Conservation (phyloP, 37 sponge, comb jelly and placozoan species). For the Lycopodina hypogea region DNA sequence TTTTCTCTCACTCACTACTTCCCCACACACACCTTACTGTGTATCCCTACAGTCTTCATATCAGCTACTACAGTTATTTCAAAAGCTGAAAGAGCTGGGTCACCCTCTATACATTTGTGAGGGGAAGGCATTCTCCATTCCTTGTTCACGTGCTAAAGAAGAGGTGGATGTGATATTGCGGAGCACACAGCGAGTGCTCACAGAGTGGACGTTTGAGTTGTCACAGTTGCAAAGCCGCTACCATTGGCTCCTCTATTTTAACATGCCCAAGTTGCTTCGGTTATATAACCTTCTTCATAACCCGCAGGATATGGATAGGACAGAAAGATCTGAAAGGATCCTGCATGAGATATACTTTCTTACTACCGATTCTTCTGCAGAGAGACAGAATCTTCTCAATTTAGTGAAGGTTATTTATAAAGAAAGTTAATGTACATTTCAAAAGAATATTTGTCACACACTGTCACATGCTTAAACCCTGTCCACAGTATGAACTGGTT, state of each 20-base stretch:
- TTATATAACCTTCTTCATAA: conserved; percentile 23
- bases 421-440: too few relatives aligned
- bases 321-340: background rate
- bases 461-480: too few relatives aligned
- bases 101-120: conserved; percentile 48
- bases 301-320: background rate
- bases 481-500: too few relatives aligned
- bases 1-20: too few relatives aligned
- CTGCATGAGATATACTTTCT: conserved; percentile 55
- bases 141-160: conserved; percentile 2
- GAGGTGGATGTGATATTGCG: conserved; percentile 27
- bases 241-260: conserved; percentile 63
- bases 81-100: conserved; percentile 53
- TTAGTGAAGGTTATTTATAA: background rate
- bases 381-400: background rate
- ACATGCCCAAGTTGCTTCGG: conserved; percentile 52
- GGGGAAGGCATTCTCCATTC: background rate
- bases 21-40: too few relatives aligned
- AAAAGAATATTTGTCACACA: too few relatives aligned
- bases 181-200: conserved; percentile 26
- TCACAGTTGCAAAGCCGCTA: conserved; percentile 35
- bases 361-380: conserved; percentile 11
- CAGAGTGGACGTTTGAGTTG: conserved; percentile 51
- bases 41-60: conserved; percentile 35
- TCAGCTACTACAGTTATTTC: conserved; percentile 52